Conservation (phyloP, 2,888 invertebrate genomes). For the Conchocele bisecta region DNA sequence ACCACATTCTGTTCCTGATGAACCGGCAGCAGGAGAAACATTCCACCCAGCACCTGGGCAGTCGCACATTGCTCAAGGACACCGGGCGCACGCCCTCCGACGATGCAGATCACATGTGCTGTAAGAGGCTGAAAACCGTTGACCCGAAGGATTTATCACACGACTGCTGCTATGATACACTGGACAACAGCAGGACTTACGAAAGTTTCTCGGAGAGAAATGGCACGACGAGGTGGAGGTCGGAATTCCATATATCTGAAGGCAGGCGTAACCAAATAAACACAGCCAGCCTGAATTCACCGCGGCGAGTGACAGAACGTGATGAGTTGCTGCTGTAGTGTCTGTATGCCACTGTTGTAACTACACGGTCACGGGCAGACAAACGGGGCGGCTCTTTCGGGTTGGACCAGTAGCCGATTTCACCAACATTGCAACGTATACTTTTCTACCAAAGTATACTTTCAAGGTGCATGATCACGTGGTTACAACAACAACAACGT, state of each 20-base stretch:
- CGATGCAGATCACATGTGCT: constrained; percentile 52
- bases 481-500: no score
- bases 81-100: constrained; percentile 49
- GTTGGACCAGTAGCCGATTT: no score
- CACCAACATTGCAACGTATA: no score
- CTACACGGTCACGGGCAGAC: no score
- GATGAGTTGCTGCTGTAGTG: constrained; percentile 4
- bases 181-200: background rate
- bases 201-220: constrained; percentile 10
- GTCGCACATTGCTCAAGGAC: constrained; percentile 39
- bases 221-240: background rate
- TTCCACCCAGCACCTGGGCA: constrained; percentile 36
- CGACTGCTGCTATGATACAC: constrained; percentile 34
- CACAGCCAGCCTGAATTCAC: constrained; percentile 42
- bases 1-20: constrained; percentile 64
- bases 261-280: constrained; percentile 36
- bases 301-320: constrained; percentile 18
- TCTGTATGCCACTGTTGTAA: no score
- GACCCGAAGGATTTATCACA: constrained; percentile 36
- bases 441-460: no score
- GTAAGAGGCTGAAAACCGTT: constrained; percentile 55
- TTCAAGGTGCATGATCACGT: no score
- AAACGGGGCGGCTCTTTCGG: no score
- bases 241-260: constrained; percentile 5
- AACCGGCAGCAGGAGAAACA: constrained; percentile 60